Conservation (phyloP, 2,113 vertebrate genomes). For the Pungitius pungitius region DNA sequence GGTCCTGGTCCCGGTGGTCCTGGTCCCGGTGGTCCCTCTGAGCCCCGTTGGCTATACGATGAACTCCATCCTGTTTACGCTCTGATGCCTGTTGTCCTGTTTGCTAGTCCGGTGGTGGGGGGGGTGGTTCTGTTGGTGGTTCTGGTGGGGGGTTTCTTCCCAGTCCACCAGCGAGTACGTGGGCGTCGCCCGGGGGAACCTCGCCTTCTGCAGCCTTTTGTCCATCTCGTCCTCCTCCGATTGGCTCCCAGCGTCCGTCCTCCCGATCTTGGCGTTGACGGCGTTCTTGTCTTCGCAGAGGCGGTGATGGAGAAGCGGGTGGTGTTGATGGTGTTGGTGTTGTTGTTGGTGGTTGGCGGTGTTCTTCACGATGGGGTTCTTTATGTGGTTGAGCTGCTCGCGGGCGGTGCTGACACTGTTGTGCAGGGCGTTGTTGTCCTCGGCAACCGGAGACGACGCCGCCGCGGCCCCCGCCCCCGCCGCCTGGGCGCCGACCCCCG, state of each 20-base stretch:
- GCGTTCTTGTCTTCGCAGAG: slow-evolving; percentile 89
- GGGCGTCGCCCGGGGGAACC: slow-evolving; percentile 85
- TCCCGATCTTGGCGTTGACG: slow-evolving; percentile 89
- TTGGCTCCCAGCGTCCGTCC: slow-evolving; percentile 71
- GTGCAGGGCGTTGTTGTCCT: slow-evolving; percentile 89
- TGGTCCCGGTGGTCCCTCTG: slow-evolving; percentile 8
- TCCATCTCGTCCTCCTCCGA: slow-evolving; percentile 86
- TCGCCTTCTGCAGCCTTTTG: slow-evolving; percentile 87
- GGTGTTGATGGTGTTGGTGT: slow-evolving; percentile 71
- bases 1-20: no score
- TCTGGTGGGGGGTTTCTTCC: slow-evolving; percentile 82
- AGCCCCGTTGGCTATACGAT: slow-evolving; percentile 85
- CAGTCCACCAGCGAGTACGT: slow-evolving; percentile 89
- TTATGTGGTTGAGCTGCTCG: slow-evolving; percentile 94
- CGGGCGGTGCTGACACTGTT: slow-evolving; percentile 86
- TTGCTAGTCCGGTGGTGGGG: slow-evolving; percentile 90
- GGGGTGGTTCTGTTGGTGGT: slow-evolving; percentile 71
- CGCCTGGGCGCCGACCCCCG: slow-evolving; percentile 63
- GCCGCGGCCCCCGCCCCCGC: background rate
- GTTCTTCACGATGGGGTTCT: slow-evolving; percentile 92
- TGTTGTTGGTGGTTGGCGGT: slow-evolving; percentile 65
- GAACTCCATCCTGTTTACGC: slow-evolving; percentile 87
- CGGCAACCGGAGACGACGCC: background rate
- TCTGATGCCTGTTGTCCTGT: slow-evolving; percentile 94
- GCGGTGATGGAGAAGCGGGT: slow-evolving; percentile 33